Evolutionary conservation across 2,113 vertebrate genomes (phyloP).

Genomic region (Brachypodius melanocephalos): DNA sequence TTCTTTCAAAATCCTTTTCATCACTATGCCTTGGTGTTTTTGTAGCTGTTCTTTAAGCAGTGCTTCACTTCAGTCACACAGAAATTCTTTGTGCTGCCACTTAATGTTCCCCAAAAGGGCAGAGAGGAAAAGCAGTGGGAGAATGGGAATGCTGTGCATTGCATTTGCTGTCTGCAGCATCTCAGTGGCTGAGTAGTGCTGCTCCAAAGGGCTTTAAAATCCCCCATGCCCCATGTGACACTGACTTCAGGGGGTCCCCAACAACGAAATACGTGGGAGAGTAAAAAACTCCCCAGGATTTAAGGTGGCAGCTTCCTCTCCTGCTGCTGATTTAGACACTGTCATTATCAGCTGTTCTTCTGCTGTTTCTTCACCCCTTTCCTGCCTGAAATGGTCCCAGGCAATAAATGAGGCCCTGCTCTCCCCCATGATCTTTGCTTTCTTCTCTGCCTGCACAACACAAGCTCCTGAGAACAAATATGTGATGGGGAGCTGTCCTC

Average conservation of each 20-base stretch:
- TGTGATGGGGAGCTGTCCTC: neutral
- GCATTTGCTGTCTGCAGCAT: neutral
- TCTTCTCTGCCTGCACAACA: neutral
- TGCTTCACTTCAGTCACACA: neutral
- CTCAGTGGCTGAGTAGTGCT: neutral
- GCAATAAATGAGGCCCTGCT: neutral
- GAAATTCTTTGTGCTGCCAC: neutral
- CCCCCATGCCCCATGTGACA: neutral
- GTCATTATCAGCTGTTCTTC: neutral
- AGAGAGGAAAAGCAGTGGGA: neutral
- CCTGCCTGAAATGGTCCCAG: neutral
- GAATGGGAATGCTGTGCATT: neutral
- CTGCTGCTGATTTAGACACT: neutral
- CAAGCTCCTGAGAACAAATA: neutral
- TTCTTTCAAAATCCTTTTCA: slow-evolving; percentile 40
- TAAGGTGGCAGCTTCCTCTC: neutral
- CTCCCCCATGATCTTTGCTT: neutral
- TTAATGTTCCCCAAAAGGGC: neutral
- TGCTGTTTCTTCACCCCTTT: neutral
- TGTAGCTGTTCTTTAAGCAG: neutral
- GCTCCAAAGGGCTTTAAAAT: neutral
- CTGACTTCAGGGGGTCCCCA: neutral
- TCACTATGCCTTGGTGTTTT: neutral
- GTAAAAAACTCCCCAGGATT: neutral
- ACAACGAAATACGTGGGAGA: rapidly evolving